These are phyloP conservation scores for Leucophenga varia DNA, from an alignment of 1,140 invertebrate genomes.

Conservation along the genomic window DNA sequence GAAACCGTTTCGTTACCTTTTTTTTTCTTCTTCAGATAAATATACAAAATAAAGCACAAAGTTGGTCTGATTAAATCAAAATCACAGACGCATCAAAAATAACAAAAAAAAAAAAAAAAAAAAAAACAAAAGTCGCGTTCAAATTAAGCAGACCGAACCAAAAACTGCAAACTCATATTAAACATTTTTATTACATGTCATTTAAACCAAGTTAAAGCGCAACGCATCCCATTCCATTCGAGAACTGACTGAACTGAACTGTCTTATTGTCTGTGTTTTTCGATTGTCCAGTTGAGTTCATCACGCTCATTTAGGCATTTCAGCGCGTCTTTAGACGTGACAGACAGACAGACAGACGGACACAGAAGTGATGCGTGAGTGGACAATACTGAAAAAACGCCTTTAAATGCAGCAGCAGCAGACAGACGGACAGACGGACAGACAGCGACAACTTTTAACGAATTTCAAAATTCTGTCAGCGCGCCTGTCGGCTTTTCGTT, in stretches of 20 bases:
- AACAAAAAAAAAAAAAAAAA: neutral
- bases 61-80: constrained; percentile 39
- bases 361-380: too few species aligned
- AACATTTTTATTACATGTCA: constrained; percentile 13
- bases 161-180: constrained; percentile 48
- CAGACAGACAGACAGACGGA: too few species aligned
- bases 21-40: neutral
- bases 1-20: too few species aligned
- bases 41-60: constrained; percentile 13
- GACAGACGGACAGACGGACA: too few species aligned
- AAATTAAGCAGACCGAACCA: constrained; percentile 19
- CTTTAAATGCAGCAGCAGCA: too few species aligned
- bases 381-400: too few species aligned
- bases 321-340: too few species aligned
- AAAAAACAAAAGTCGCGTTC: neutral
- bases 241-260: too few species aligned
- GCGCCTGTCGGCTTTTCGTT: constrained; percentile 36
- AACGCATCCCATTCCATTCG: too few species aligned
- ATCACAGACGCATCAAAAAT: constrained; percentile 22
- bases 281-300: constrained; percentile 17
- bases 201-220: too few species aligned
- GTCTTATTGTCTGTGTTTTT: neutral
- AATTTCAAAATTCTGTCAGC: constrained; percentile 6
- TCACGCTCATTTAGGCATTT: constrained; percentile 4
- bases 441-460: too few species aligned